Conservation (phyloP, 1,140 invertebrate species). For the Drosophila rhopaloa region DNA sequence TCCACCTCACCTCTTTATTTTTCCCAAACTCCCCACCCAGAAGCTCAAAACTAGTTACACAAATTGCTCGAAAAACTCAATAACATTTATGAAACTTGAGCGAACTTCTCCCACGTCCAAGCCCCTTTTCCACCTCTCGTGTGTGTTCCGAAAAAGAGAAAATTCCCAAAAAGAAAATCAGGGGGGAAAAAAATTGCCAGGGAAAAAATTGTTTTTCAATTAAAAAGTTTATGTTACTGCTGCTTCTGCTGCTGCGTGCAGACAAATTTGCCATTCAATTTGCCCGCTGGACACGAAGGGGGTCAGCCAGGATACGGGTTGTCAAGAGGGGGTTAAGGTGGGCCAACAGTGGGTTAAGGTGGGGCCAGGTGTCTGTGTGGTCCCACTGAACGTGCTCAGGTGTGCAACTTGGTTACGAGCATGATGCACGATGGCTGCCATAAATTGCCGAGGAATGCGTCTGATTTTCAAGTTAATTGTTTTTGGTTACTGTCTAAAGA, state of each 20-base stretch:
- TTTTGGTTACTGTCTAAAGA: conserved; percentile 14
- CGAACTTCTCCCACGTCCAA: conserved; percentile 24
- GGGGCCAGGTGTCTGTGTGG: conserved; percentile 37
- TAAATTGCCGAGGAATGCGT: conserved; percentile 24
- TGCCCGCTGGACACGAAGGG: conserved; percentile 59
- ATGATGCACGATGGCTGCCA: conserved; percentile 36
- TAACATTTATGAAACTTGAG: conserved; percentile 80
- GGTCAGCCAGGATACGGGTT: conserved; percentile 16
- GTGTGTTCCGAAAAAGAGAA: conserved; percentile 34
- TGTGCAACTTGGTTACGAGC: conserved; percentile 37
- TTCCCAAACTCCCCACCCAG: not conserved
- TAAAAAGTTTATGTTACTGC: conserved; percentile 78
- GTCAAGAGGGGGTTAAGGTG: not conserved
- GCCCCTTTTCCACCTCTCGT: not conserved
- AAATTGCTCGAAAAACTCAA: conserved; percentile 66
- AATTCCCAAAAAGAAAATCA: conserved; percentile 54
- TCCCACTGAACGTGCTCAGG: conserved; percentile 36
- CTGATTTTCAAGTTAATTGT: conserved; percentile 45
- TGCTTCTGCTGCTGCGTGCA: conserved; percentile 61
- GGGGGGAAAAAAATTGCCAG: conserved; percentile 43
- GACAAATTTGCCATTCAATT: conserved; percentile 80
- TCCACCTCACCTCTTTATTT: conserved; percentile 4
- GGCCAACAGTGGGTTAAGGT: not conserved
- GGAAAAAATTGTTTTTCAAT: conserved; percentile 81
- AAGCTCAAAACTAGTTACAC: conserved; percentile 65